phyloP scores from a whole-genome alignment of 2,797 vertebrate species.

The Zenarchopterus dispar region DNA sequence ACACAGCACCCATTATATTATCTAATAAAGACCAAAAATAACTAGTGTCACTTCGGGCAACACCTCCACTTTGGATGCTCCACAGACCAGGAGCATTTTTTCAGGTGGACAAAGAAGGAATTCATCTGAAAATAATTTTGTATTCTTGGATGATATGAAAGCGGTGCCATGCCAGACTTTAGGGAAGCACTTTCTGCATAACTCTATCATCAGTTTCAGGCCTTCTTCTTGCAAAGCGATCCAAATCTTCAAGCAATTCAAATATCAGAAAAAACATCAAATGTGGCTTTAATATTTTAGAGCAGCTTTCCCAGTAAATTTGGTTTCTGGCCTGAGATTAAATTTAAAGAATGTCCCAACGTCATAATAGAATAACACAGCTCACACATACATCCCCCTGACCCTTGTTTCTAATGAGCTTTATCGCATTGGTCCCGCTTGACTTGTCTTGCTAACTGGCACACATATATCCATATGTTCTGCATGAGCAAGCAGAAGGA shows the following conservation, averaged over 20 bases:
- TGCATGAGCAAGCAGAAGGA: constrained; percentile 78
- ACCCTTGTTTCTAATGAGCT: constrained; percentile 78
- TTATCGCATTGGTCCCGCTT: constrained; percentile 81
- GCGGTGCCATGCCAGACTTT: constrained; percentile 33
- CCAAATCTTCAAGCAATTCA: constrained; percentile 23
- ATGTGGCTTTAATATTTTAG: constrained; percentile 13
- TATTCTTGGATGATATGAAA: constrained; percentile 32
- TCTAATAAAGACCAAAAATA: constrained; percentile 36
- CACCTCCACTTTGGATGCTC: constrained; percentile 41
- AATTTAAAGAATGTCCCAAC: constrained; percentile 39
- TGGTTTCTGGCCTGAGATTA: constrained; percentile 29
- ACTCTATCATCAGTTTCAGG: constrained; percentile 16
- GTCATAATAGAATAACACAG: constrained; percentile 53
- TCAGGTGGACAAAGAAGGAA: constrained; percentile 31
- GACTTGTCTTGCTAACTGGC: constrained; percentile 81
- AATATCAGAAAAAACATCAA: constrained; percentile 17
- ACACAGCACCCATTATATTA: constrained; percentile 43
- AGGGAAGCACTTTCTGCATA: constrained; percentile 22
- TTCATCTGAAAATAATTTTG: constrained; percentile 25
- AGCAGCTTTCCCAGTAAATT: constrained; percentile 28
- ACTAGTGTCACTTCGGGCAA: constrained; percentile 28
- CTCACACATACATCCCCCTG: constrained; percentile 66
- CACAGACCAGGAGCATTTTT: constrained; percentile 32
- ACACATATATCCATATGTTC: constrained; percentile 81
- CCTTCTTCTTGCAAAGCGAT: constrained; percentile 4